A percentile compares a stretch with the other conserved stretches of the same genome.
Conservation (phyloP, 1,140 invertebrate genomes). For the Drosophila carrolli region DNA sequence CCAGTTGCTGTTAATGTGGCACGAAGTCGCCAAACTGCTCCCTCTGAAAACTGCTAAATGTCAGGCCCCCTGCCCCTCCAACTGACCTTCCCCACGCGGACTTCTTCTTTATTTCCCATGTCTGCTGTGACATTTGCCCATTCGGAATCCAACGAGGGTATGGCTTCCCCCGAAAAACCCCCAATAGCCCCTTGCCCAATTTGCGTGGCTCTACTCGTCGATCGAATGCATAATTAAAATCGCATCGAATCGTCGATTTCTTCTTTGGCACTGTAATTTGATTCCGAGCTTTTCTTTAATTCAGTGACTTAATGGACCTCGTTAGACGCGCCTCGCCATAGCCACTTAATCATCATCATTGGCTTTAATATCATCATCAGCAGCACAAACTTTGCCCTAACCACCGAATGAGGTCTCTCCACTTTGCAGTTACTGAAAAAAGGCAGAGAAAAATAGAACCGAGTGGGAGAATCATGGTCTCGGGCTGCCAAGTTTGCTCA, state of each 20-base stretch:
- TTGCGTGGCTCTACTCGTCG: conserved; percentile 31
- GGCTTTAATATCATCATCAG: conserved; percentile 23
- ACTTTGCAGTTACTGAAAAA: not conserved
- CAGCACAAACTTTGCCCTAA: conserved; percentile 26
- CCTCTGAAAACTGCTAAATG: conserved; percentile 40
- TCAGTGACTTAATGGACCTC: conserved; percentile 51
- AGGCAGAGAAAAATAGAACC: conserved; percentile 4
- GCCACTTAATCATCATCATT: conserved; percentile 27
- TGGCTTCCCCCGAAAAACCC: conserved; percentile 17
- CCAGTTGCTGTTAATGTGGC: conserved; percentile 48
- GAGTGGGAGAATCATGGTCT: conserved; percentile 18
- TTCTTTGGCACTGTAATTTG: conserved; percentile 49
- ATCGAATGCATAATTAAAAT: conserved; percentile 68
- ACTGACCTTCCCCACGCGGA: conserved; percentile 34
- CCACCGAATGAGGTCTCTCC: conserved; percentile 4
- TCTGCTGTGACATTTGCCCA: conserved; percentile 43
- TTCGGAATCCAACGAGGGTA: conserved; percentile 22
- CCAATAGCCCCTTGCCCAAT: not conserved
- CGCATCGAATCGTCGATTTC: conserved; percentile 57
- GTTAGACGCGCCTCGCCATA: conserved; percentile 56
- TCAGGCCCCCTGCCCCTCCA: conserved; percentile 23
- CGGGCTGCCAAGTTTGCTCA: conserved; percentile 23
- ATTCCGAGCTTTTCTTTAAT: conserved; percentile 42
- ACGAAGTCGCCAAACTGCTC: conserved; percentile 38
- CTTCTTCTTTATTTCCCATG: conserved; percentile 4